Evolutionary conservation across 1,140 invertebrate genomes (phyloP), one percentile per base, ranked within the genome.

Genomic region (Cotesia glomerata): DNA sequence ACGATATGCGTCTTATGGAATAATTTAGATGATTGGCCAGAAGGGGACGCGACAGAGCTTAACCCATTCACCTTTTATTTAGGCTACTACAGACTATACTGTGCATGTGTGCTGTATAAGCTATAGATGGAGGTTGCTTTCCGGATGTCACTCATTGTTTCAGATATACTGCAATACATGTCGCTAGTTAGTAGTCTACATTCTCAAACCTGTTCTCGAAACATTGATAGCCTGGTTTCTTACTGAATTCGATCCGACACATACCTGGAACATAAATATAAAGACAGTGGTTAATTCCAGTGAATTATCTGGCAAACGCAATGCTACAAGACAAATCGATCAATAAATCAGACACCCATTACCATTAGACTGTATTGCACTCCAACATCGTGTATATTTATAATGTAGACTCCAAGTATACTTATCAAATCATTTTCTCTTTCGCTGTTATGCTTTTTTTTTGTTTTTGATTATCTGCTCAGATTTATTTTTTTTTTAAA

Each of bases 1-100:
- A 26, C 26, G 26, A 26, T 26, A 26, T 26, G 26, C 77, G 76
- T 83, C 84, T 84, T 85, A 82, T 83, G 81, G 80, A 87, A 87
- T 85, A 85, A 87, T 87, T 85, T 82, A 83, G 81, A 86, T 84
- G 83, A 87, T 86, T 87, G 84, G 77, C 80, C 75, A 51, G 16
- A 72, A 69, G 71, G 78, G 75, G 70, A 78, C 77, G 71, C 75
- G 74, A 81, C 72, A 61, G 51, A 66, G 52, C 74, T 72, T 62
- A 52, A 58, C 66, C 74, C 68, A 77, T 26, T 26, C 26, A 3
- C 26, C 26, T 26, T 26, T 26, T 26, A 26, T 26, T 26, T 26
- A 26, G 26, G 26, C 1, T 26, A 26, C 26, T 26, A 26, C 26
- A 26, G 26, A 26, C 26, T 26, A 26, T 26, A 26, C 26, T 26